These are phyloP conservation scores for Atherinomorus stipes DNA, from an alignment of 2,113 vertebrate species.

Conservation along the genomic window DNA sequence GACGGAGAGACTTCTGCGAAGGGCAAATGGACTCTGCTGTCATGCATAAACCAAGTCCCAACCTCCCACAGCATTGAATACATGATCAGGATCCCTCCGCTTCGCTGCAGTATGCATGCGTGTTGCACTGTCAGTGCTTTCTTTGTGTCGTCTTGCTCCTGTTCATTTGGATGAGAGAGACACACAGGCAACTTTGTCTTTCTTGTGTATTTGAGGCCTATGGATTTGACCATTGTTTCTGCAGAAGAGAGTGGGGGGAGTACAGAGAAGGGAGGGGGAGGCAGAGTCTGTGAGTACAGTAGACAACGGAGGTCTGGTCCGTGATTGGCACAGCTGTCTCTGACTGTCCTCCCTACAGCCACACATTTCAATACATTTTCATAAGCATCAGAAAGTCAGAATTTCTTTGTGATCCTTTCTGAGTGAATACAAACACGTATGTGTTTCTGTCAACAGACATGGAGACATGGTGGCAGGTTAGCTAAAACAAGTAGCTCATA, in stretches of 20 bases:
- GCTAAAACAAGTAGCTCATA: constrained; percentile 69
- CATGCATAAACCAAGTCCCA: constrained; percentile 28
- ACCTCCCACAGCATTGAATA: constrained; percentile 38
- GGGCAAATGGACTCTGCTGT: constrained; percentile 27
- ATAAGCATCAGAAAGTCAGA: constrained; percentile 15
- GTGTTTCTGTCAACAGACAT: constrained; percentile 36
- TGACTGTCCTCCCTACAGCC: constrained; percentile 42
- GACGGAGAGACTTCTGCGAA: constrained; percentile 21
- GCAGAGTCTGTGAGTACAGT: constrained; percentile 61
- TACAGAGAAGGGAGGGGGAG: neutral
- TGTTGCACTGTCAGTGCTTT: constrained; percentile 65
- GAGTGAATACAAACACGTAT: neutral
- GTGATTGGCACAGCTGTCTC: constrained; percentile 68
- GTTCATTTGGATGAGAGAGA: constrained; percentile 50
- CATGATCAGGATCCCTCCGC: constrained; percentile 36
- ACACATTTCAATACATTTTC: constrained; percentile 31
- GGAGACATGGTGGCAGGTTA: constrained; percentile 70
- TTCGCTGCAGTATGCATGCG: constrained; percentile 20
- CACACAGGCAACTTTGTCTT: constrained; percentile 79
- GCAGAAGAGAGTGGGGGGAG: constrained; percentile 50
- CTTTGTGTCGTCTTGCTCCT: constrained; percentile 71
- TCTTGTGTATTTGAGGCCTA: constrained; percentile 61
- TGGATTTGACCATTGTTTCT: constrained; percentile 78
- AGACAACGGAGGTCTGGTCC: constrained; percentile 59
- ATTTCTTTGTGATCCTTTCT: constrained; percentile 2